phyloP scores from a whole-genome alignment of 2,888 invertebrate genomes.

The Ichneumon xanthorius region DNA sequence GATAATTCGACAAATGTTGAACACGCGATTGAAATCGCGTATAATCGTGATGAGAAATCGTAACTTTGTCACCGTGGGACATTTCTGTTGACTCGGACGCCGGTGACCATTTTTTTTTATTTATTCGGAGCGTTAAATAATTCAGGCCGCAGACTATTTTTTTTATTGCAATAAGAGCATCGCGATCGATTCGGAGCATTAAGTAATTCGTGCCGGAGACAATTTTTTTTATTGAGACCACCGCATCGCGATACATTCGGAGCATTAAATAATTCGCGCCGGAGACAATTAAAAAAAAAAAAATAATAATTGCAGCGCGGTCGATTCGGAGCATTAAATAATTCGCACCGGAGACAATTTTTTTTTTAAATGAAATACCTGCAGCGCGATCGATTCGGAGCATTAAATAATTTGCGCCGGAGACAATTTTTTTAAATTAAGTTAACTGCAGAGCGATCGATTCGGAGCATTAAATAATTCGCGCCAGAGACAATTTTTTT shows the following conservation, averaged over 20 bases:
- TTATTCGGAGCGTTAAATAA: not conserved
- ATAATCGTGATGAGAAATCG: not conserved
- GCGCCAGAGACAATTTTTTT: not conserved
- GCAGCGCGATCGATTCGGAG: not conserved
- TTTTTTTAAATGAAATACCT: not conserved
- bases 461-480: not conserved
- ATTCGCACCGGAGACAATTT: too few relatives aligned
- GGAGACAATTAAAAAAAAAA: too few relatives aligned
- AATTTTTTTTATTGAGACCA: not conserved
- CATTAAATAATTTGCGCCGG: not conserved
- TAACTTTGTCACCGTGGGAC: not conserved
- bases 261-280: not conserved
- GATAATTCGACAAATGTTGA: not conserved
- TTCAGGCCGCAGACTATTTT: not conserved
- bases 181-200: not conserved
- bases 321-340: too few relatives aligned
- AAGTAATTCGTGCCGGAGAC: not conserved
- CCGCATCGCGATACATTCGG: not conserved
- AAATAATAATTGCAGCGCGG: too few relatives aligned
- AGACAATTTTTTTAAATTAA: not conserved
- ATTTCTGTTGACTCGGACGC: not conserved
- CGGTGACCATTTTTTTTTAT: not conserved
- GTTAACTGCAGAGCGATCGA: not conserved
- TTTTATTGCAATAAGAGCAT: not conserved
- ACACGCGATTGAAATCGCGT: not conserved